Conservation (phyloP, 2,888 invertebrate genomes). For the Agrochola lychnidis region DNA sequence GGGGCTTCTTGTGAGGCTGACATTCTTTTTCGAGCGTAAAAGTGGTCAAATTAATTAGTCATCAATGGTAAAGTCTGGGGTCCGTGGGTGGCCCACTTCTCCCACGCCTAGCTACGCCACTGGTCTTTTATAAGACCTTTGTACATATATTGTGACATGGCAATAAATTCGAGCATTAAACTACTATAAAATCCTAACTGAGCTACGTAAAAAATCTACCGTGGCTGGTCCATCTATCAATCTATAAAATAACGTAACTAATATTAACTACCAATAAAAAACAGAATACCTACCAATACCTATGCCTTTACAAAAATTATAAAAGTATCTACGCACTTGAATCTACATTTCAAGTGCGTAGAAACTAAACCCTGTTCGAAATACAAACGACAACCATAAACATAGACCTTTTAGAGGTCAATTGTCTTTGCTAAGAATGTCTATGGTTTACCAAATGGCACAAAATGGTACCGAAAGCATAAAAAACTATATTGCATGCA, state of each 20-base stretch:
- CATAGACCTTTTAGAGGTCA: constrained; percentile 22
- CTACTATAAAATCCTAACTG: background rate
- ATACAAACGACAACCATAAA: constrained; percentile 31
- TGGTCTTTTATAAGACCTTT: no score
- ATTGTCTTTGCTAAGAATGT: constrained; percentile 24
- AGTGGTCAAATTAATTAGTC: no score
- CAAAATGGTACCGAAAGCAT: constrained; percentile 35
- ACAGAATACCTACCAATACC: background rate
- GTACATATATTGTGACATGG: no score
- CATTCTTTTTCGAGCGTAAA: no score
- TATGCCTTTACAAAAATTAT: background rate
- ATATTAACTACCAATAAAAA: background rate
- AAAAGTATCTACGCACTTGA: background rate
- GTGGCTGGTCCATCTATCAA: background rate
- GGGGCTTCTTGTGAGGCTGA: no score
- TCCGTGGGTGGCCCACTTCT: no score
- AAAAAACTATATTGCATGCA: constrained; percentile 34
- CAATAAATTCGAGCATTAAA: no score
- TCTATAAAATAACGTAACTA: background rate
- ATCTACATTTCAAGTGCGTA: constrained; percentile 28
- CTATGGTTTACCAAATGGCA: constrained; percentile 18
- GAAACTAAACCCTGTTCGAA: constrained; percentile 30
- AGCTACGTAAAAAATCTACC: background rate
- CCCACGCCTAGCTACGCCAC: no score
- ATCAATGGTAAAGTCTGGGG: no score